Evolutionary conservation across 1,140 invertebrate species (phyloP), one percentile per base, ranked within the genome.

Genomic region (Drosophila serrata): DNA sequence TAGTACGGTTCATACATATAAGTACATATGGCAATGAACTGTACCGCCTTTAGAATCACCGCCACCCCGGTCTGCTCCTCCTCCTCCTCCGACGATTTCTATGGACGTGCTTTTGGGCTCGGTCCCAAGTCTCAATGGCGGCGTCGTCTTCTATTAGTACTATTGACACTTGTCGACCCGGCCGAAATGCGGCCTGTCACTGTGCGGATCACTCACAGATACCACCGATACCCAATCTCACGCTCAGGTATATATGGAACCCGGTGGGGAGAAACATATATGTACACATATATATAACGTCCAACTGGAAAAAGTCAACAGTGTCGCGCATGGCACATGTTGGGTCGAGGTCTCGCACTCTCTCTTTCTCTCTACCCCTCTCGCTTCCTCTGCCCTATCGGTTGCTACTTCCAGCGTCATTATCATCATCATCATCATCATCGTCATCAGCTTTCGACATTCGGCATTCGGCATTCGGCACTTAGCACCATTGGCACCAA

Each of bases 401-500:
- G 24, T 39, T 12, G 39, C 58, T 48, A 22, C 73, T 68, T 48
- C 43, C 40, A 12, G 46, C 63, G 17, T 65, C 69, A 61, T 56
- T 37, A 35, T 55, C 29, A 31, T 13, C 35, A 31, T 40, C 61
- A 56, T 72, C 65, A 48, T 56, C 19, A 69, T 72, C 31, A 24
- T 24, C n/a, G 33, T 27, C 62, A 65, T 68, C 62, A 45, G 43
- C 86, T 72, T 84, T 81, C 73, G 77, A 65, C 85, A 88, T n/a
- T n/a, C 24, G 24, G 24, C 24, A 3, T 88, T 88, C 82, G 84
- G 61, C 82, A 88, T 80, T 88, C 78, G 81, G 85, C 85, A 88
- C 86, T 88, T 88, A 88, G 85, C 85, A 88, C 85, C 84, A 90
- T 84, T 90, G 84, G 80, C 80, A 84, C 76, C 84, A 82, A 88